Conservation (phyloP, 2,888 invertebrate species). For the Cacoxenus indagator region DNA sequence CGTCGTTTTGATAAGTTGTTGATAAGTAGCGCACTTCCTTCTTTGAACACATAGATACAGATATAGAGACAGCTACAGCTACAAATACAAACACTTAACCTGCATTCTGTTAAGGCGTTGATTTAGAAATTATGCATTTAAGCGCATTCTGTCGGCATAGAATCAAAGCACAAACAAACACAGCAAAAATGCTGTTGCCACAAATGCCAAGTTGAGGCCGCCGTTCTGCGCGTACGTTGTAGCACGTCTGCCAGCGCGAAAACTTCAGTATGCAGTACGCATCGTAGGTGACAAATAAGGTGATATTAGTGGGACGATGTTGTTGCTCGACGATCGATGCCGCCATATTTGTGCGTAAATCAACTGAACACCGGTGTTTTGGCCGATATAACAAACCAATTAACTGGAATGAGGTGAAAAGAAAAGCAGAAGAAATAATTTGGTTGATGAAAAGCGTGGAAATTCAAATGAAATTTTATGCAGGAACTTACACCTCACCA, state of each 20-base stretch:
- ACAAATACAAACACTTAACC: neutral
- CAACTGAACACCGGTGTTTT: neutral
- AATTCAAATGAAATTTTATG: conserved; percentile 10
- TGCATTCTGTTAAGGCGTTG: conserved; percentile 9
- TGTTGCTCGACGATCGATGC: neutral
- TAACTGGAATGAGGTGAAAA: neutral
- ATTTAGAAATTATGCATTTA: conserved; percentile 33
- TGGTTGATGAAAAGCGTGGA: neutral
- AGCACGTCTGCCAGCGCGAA: too few species aligned
- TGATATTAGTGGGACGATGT: conserved; percentile 59
- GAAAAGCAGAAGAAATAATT: neutral
- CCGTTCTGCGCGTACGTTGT: neutral
- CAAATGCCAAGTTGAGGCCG: conserved; percentile 59
- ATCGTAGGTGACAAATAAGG: conserved; percentile 47
- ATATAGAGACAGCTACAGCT: neutral
- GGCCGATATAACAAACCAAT: conserved; percentile 13
- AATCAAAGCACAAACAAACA: conserved; percentile 39
- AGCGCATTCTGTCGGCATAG: conserved; percentile 42
- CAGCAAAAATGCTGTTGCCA: conserved; percentile 58
- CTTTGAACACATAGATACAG: neutral
- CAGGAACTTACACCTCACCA: conserved; percentile 5
- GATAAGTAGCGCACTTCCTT: neutral
- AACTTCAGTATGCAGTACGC: neutral
- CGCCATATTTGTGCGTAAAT: neutral
- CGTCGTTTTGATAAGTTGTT: neutral